Conservation (phyloP, 2,888 invertebrate species). For the Abscondita cerata region DNA sequence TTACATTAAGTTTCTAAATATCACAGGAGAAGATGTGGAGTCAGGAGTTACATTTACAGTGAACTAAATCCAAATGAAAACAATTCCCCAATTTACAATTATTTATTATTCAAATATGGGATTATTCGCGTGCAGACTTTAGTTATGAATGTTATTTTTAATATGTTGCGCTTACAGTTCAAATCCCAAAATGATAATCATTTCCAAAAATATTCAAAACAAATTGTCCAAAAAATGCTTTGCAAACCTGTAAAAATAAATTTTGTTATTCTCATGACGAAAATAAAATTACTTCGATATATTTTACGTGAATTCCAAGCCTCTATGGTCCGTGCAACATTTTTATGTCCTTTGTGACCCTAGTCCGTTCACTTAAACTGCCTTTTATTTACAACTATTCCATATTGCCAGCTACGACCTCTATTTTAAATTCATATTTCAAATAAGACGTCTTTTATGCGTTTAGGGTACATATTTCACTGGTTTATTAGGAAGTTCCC, state of each 20-base stretch:
- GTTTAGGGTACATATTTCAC: slow-evolving; percentile 5
- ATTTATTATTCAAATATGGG: slow-evolving; percentile 20
- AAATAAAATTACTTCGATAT: slow-evolving; percentile 36
- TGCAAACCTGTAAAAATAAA: slow-evolving; percentile 32
- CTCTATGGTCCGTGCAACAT: slow-evolving; percentile 30
- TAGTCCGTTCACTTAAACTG: slow-evolving; percentile 22
- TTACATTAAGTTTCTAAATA: slow-evolving; percentile 36
- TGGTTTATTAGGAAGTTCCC: slow-evolving; percentile 23
- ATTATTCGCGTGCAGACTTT: no score
- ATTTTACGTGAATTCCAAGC: slow-evolving; percentile 34
- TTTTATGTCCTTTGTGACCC: slow-evolving; percentile 34
- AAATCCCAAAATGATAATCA: slow-evolving; percentile 26
- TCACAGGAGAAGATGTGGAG: slow-evolving; percentile 22
- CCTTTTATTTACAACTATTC: slow-evolving; percentile 27
- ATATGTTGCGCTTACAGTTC: background rate
- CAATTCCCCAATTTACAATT: slow-evolving; percentile 33
- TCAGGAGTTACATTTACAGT: slow-evolving; percentile 23
- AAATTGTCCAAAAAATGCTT: slow-evolving; percentile 29
- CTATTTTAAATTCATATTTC: slow-evolving; percentile 20
- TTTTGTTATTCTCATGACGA: slow-evolving; percentile 34
- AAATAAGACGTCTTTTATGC: slow-evolving; percentile 20
- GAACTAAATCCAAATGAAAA: slow-evolving; percentile 21
- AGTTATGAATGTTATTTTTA: background rate
- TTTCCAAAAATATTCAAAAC: slow-evolving; percentile 22
- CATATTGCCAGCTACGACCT: slow-evolving; percentile 4